Evolutionary conservation across 2,888 invertebrate genomes (phyloP).

Genomic region (Dryocosmus kuriphilus): DNA sequence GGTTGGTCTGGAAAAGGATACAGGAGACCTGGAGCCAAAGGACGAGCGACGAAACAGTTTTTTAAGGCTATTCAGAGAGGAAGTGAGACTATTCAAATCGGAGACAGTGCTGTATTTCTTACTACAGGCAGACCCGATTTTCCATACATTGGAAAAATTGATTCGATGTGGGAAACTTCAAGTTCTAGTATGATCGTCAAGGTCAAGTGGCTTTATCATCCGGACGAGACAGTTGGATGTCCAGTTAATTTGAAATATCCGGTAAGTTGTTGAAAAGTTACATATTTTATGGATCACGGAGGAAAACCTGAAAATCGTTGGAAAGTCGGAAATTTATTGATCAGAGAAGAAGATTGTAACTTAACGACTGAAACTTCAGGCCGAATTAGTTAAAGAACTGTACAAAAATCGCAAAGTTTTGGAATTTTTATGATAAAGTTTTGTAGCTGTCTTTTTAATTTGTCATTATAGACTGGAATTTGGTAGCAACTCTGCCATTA

Average conservation of each 20-base stretch:
- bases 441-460: no score
- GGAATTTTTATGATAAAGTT: no score
- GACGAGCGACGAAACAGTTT: slow-evolving; percentile 90
- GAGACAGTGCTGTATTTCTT: slow-evolving; percentile 96
- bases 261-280: slow-evolving; percentile 79
- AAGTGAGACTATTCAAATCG: slow-evolving; percentile 92
- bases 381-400: no score
- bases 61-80: slow-evolving; percentile 92
- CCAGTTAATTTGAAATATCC: slow-evolving; percentile 86
- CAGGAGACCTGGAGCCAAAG: slow-evolving; percentile 87
- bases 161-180: slow-evolving; percentile 94
- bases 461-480: no score
- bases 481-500: no score
- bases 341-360: neutral
- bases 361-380: no score
- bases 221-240: slow-evolving; percentile 93
- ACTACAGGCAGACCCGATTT: slow-evolving; percentile 94
- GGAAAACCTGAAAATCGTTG: neutral
- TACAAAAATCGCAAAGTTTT: no score
- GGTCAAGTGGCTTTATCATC: slow-evolving; percentile 98
- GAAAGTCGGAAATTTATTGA: neutral
- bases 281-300: neutral
- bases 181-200: slow-evolving; percentile 93
- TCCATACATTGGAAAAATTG: slow-evolving; percentile 95
- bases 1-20: slow-evolving; percentile 92